Percentiles rank a stretch among this genome's conserved stretches.
These are phyloP conservation scores for Origma solitaria DNA, from an alignment of 2,113 vertebrate species.

Conservation along the genomic window DNA sequence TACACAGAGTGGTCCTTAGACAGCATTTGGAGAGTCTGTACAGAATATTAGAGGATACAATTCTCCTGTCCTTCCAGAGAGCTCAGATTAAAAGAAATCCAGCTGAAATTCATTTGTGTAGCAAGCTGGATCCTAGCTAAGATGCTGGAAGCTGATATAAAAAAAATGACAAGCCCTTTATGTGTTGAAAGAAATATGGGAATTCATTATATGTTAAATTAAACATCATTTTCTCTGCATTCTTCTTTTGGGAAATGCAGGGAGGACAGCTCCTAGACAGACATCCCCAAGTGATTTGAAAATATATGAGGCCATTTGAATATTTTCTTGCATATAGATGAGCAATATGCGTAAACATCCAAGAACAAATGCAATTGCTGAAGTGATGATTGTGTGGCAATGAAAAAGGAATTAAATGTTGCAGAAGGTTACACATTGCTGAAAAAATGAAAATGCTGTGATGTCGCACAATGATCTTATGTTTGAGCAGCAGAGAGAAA, in stretches of 20 bases:
- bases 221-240: background rate
- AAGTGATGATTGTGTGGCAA: background rate
- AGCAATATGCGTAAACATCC: background rate
- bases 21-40: background rate
- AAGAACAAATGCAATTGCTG: background rate
- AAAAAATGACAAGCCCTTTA: background rate
- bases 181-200: background rate
- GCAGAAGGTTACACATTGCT: background rate
- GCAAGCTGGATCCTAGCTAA: background rate
- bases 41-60: background rate
- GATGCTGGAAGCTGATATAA: background rate
- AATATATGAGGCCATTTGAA: background rate
- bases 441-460: background rate
- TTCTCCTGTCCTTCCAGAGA: background rate
- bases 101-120: background rate
- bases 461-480: background rate
- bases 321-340: background rate
- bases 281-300: background rate
- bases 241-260: background rate
- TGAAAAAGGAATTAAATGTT: conserved; percentile 8
- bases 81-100: background rate
- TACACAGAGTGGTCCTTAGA: background rate
- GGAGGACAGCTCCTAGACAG: background rate
- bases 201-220: background rate
- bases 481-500: background rate